phyloP scores from a whole-genome alignment of 2,797 vertebrate species.

The Natrix natrix region DNA sequence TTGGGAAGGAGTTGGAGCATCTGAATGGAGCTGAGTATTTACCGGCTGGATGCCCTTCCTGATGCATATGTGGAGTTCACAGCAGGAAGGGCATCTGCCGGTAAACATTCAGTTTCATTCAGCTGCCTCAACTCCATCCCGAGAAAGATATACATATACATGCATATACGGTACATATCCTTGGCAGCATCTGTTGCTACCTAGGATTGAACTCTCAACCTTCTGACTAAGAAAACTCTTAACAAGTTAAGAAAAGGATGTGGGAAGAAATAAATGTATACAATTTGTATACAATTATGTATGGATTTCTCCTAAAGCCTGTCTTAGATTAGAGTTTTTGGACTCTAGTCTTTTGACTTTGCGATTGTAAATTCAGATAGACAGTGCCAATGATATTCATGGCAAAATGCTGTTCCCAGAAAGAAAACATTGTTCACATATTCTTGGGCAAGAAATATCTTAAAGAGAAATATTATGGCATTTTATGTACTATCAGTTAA shows the following conservation, averaged over 20 bases:
- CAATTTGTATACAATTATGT: background rate
- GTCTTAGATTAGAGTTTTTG: background rate
- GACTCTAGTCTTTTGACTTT: background rate
- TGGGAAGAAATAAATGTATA: background rate
- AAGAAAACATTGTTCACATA: background rate
- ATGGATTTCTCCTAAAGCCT: no score
- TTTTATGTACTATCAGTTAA: background rate
- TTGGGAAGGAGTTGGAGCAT: no score
- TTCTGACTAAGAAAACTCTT: background rate
- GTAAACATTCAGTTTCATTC: no score
- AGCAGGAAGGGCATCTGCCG: no score
- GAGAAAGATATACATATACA: no score
- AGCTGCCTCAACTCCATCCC: no score
- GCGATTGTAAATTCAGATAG: background rate
- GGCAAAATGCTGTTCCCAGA: background rate
- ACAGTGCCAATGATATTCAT: background rate
- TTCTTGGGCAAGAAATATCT: background rate
- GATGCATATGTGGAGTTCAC: background rate
- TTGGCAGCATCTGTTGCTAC: background rate
- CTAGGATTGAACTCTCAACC: background rate
- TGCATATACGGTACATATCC: no score
- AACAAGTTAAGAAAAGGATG: background rate
- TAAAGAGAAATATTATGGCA: background rate
- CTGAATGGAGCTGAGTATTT: background rate
- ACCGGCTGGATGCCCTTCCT: background rate